A percentile compares a stretch with the other conserved stretches of the same genome.
Conservation (phyloP, 2,888 invertebrate species). For the Eumacrocentrus americanus region DNA sequence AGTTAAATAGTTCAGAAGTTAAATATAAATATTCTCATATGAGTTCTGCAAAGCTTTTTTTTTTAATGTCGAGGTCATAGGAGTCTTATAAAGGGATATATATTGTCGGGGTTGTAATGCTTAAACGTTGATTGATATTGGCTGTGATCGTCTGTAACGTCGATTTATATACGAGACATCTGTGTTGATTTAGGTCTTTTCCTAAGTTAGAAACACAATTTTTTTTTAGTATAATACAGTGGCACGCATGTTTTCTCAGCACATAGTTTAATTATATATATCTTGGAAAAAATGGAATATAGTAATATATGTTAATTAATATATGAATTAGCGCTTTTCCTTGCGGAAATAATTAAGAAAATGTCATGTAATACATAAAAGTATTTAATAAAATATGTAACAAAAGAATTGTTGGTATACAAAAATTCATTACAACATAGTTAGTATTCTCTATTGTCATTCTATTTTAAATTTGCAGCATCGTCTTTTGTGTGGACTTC, state of each 20-base stretch:
- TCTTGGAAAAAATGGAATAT: conserved; percentile 7
- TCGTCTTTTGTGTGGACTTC: too few relatives aligned
- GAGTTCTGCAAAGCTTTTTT: neutral
- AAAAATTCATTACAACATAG: too few relatives aligned
- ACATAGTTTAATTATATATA: neutral
- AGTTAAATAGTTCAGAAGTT: too few relatives aligned
- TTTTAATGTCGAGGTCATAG: neutral
- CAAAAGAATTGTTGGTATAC: neutral
- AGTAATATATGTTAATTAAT: neutral
- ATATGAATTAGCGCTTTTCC: neutral
- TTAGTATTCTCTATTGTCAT: too few relatives aligned
- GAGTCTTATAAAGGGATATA: neutral
- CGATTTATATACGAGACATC: conserved; percentile 22
- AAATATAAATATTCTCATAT: too few relatives aligned
- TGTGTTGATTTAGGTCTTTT: neutral
- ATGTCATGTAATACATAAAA: neutral
- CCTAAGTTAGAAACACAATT: neutral
- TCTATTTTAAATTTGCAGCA: too few relatives aligned
- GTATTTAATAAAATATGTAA: conserved; percentile 5
- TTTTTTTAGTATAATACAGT: too few relatives aligned
- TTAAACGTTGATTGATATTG: conserved; percentile 21
- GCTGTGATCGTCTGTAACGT: conserved; percentile 32
- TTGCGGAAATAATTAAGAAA: conserved; percentile 13
- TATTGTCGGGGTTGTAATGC: conserved; percentile 19
- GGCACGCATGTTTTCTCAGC: too few relatives aligned